phyloP scores from a whole-genome alignment of 2,888 invertebrate genomes.

The Stictocephala bisonia region DNA sequence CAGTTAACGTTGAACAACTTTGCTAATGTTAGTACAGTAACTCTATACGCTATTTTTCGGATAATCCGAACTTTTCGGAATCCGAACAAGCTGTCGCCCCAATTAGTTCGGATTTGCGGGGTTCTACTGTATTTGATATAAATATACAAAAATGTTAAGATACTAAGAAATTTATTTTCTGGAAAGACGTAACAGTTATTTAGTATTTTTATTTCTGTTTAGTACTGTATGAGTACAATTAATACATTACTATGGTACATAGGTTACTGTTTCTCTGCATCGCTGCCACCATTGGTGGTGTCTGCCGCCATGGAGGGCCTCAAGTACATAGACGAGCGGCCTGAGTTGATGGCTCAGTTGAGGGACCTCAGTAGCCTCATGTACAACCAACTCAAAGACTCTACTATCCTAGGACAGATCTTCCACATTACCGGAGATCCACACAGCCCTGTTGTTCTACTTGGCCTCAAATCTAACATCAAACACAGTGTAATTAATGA shows the following conservation, averaged over 20 bases:
- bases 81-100: too few relatives aligned
- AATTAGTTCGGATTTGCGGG: too few relatives aligned
- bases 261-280: conserved; percentile 98
- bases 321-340: conserved; percentile 77
- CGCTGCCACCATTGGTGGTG: conserved; percentile 91
- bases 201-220: too few relatives aligned
- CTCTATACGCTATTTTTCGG: too few relatives aligned
- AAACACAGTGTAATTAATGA: neutral
- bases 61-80: too few relatives aligned
- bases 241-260: conserved; percentile 33
- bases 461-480: conserved; percentile 69
- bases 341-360: conserved; percentile 72
- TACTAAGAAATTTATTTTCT: too few relatives aligned
- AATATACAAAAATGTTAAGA: too few relatives aligned
- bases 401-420: conserved; percentile 62
- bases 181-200: too few relatives aligned
- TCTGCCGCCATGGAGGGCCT: conserved; percentile 87
- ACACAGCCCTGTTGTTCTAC: conserved; percentile 80
- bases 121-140: too few relatives aligned
- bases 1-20: too few relatives aligned
- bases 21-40: too few relatives aligned
- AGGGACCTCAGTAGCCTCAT: conserved; percentile 70
- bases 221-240: neutral
- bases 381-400: conserved; percentile 66
- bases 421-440: conserved; percentile 70